Percentiles rank a stretch among this genome's conserved stretches.
Conservation (phyloP, 1,140 invertebrate species). For the Aphelenchoides avenae region DNA sequence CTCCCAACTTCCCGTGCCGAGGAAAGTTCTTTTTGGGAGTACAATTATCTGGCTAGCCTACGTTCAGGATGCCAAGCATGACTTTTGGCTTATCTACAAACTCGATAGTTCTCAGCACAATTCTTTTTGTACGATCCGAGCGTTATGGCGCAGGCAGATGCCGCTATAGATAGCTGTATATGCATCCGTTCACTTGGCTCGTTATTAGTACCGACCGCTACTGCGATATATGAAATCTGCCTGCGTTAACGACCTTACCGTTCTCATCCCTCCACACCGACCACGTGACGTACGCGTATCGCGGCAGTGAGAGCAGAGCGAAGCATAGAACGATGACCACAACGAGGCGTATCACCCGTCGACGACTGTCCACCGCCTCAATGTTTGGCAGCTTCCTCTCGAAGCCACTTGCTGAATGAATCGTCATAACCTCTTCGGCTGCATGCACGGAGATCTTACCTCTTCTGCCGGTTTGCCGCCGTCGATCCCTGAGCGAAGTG, state of each 20-base stretch:
- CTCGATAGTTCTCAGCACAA: no score
- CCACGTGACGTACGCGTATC: slow-evolving; percentile 56
- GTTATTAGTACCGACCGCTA: no score
- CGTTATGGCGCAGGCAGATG: no score
- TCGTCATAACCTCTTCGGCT: not conserved
- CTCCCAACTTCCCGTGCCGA: no score
- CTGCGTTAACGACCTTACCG: slow-evolving; percentile 28
- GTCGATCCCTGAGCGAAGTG: not conserved
- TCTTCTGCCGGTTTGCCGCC: not conserved
- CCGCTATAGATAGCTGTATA: no score
- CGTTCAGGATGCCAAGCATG: no score
- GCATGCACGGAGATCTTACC: not conserved
- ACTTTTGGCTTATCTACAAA: no score
- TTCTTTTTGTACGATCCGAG: no score
- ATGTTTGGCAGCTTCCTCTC: slow-evolving; percentile 8
- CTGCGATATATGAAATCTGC: no score
- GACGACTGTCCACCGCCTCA: slow-evolving; percentile 36
- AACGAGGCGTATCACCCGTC: slow-evolving; percentile 45
- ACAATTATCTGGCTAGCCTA: no score
- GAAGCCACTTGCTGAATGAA: not conserved
- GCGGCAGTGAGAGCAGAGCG: slow-evolving; percentile 49
- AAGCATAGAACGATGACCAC: slow-evolving; percentile 51
- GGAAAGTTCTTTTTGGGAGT: no score
- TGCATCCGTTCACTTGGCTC: no score
- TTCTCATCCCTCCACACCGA: slow-evolving; percentile 47